These are phyloP conservation scores for Stigmatopora nigra DNA, from an alignment of 2,113 vertebrate species.

Conservation along the genomic window DNA sequence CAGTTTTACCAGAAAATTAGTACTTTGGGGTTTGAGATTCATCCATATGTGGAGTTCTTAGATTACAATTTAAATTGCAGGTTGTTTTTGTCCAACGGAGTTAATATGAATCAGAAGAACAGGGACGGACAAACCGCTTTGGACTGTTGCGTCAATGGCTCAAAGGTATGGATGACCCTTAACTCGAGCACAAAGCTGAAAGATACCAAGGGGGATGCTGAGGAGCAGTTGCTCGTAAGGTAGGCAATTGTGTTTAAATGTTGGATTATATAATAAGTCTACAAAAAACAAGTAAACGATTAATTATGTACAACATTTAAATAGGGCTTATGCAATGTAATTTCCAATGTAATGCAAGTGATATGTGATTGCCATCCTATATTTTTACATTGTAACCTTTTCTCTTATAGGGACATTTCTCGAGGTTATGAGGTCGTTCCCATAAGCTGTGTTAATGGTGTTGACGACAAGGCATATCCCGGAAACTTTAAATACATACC, in stretches of 20 bases:
- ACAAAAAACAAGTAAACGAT: too few relatives aligned
- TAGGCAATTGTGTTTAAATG: conserved; percentile 28
- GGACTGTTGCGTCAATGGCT: conserved; percentile 80
- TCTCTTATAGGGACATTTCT: conserved; percentile 80
- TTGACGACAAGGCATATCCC: conserved; percentile 83
- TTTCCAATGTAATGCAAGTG: neutral
- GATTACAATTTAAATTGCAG: conserved; percentile 33
- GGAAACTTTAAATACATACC: conserved; percentile 92
- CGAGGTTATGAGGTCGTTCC: conserved; percentile 86
- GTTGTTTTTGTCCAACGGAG: conserved; percentile 87
- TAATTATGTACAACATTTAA: neutral
- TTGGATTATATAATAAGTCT: neutral
- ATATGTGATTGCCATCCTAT: neutral
- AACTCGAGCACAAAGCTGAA: conserved; percentile 86
- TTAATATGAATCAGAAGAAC: conserved; percentile 85
- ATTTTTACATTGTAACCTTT: neutral
- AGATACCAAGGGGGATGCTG: conserved; percentile 73
- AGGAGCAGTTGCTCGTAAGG: conserved; percentile 82
- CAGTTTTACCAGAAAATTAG: neutral
- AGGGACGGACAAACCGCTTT: conserved; percentile 84
- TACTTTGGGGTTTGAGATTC: neutral
- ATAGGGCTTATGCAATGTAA: neutral
- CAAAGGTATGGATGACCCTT: conserved; percentile 86
- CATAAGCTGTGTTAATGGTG: conserved; percentile 83
- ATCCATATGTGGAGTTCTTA: neutral